Percentiles rank a stretch among this genome's conserved stretches.
These are phyloP conservation scores for Metaphire vulgaris DNA, from an alignment of 1,140 invertebrate species.

Conservation along the genomic window DNA sequence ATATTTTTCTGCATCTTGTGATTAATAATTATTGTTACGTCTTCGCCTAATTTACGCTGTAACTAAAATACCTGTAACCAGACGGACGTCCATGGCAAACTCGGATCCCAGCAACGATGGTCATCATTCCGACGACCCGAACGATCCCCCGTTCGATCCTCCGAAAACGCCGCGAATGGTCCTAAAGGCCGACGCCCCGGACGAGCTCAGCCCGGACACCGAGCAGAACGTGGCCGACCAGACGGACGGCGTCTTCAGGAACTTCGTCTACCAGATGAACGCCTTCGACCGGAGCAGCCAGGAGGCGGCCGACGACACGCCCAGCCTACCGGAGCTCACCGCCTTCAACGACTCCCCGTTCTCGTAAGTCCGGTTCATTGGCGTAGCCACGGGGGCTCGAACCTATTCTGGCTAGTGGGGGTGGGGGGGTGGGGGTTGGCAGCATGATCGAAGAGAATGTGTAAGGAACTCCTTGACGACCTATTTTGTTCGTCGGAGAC, in stretches of 20 bases:
- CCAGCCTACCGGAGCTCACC: not conserved
- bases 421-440: too few species aligned
- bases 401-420: too few species aligned
- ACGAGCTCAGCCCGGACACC: constrained; percentile 12
- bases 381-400: too few species aligned
- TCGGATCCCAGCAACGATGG: not conserved
- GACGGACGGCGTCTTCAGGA: constrained; percentile 21
- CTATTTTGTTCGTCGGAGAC: not conserved
- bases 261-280: constrained; percentile 14
- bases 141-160: constrained; percentile 9
- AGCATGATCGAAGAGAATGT: not conserved
- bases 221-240: constrained; percentile 17
- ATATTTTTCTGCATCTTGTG: not conserved
- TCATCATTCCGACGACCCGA: not conserved
- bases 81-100: not conserved
- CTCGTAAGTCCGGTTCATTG: not conserved
- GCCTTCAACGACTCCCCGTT: not conserved
- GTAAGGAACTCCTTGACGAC: not conserved
- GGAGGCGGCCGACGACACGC: constrained; percentile 14
- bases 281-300: not conserved
- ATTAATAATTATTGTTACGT: not conserved
- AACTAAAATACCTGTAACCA: not conserved
- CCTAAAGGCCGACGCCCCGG: not conserved
- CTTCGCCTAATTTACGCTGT: not conserved
- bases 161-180: constrained; percentile 18